Conservation (phyloP, 2,113 vertebrate genomes). For the Budorcas taxicolor region DNA sequence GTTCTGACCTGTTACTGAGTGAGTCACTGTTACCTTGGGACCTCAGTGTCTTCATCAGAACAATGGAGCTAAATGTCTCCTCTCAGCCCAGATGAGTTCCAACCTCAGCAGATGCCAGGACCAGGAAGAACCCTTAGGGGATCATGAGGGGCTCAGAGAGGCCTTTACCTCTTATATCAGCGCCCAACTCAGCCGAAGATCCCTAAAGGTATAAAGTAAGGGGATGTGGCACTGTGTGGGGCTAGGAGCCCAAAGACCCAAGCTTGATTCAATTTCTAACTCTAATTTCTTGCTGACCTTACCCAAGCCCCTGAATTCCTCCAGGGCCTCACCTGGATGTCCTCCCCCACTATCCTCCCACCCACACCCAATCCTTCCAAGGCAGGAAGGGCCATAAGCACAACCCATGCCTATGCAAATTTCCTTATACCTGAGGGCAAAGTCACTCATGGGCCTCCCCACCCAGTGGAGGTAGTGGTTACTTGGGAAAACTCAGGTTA, state of each 20-base stretch:
- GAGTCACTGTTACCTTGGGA: background rate
- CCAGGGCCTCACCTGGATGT: background rate
- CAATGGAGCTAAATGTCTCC: background rate
- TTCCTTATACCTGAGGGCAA: background rate
- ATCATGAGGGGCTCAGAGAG: background rate
- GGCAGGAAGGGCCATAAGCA: background rate
- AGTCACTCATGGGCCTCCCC: background rate
- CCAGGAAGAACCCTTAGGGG: background rate
- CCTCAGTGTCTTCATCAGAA: constrained; percentile 24
- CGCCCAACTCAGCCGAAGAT: background rate
- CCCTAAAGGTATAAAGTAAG: background rate
- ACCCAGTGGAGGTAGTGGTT: background rate
- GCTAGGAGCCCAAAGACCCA: background rate
- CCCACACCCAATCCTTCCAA: background rate
- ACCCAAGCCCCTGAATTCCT: background rate
- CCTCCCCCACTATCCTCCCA: background rate
- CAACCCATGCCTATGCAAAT: background rate
- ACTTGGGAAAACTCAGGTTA: background rate
- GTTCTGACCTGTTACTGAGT: background rate
- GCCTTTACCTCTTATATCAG: background rate
- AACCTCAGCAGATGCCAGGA: background rate
- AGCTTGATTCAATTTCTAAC: background rate
- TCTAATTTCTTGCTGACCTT: background rate
- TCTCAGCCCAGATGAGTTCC: background rate
- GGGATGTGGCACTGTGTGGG: background rate